phyloP scores from a whole-genome alignment of 2,113 vertebrate species.

The Hyperoodon ampullatus region DNA sequence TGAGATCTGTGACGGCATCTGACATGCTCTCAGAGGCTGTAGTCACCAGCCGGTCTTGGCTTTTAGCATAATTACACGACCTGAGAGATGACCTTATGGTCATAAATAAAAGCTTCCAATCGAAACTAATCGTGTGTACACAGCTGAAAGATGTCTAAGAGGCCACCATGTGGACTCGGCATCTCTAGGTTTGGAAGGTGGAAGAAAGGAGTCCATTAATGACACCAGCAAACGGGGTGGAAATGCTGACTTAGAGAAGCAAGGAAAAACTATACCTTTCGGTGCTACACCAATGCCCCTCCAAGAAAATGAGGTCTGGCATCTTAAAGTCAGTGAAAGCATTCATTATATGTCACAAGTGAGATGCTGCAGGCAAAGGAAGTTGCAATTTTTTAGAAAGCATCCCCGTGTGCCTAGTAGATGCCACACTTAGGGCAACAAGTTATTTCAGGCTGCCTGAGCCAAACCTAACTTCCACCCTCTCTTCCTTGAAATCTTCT shows the following conservation, averaged over 20 bases:
- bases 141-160: background rate
- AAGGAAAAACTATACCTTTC: background rate
- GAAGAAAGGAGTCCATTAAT: background rate
- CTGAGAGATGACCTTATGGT: background rate
- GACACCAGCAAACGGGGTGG: background rate
- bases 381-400: constrained; percentile 26
- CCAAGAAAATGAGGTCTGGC: background rate
- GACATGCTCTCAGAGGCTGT: background rate
- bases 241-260: background rate
- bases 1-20: background rate
- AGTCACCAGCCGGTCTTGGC: background rate
- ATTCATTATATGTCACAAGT: background rate
- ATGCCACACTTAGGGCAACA: background rate
- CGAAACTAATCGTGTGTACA: background rate
- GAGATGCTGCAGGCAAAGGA: background rate
- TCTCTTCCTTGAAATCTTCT: background rate
- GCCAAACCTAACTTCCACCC: background rate
- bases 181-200: background rate
- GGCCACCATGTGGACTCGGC: background rate
- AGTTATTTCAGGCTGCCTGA: background rate
- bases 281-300: background rate
- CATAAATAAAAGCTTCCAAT: constrained; percentile 52
- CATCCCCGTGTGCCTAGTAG: background rate
- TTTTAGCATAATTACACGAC: constrained; percentile 55
- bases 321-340: background rate